Conservation (phyloP, 2,797 vertebrate genomes). For the Galagoides demidoff region DNA sequence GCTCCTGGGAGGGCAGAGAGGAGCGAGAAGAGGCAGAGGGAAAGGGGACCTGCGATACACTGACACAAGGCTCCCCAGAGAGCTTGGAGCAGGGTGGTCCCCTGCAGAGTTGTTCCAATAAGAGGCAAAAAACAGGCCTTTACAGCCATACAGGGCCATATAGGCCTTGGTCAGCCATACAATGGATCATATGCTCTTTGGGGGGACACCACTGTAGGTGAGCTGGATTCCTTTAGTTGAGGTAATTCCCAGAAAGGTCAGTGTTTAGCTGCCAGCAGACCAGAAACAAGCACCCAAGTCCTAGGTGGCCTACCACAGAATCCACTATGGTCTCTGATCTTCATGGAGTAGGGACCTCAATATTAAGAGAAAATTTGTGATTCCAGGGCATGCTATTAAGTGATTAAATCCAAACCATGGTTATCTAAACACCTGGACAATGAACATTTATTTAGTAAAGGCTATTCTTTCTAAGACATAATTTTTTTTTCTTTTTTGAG, state of each 20-base stretch:
- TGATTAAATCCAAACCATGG: neutral
- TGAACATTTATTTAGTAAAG: neutral
- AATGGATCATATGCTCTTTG: neutral
- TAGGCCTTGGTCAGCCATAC: neutral
- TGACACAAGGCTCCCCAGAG: neutral
- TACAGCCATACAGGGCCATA: too few species aligned
- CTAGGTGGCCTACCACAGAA: neutral
- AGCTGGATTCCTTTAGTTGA: neutral
- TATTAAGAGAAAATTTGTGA: neutral
- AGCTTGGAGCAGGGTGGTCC: too few species aligned
- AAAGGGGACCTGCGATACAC: neutral
- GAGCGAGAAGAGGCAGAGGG: neutral
- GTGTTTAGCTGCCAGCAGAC: too few species aligned
- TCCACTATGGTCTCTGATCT: rapidly evolving
- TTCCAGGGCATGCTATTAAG: neutral
- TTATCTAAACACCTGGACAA: neutral
- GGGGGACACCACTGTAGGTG: neutral
- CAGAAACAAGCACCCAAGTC: neutral
- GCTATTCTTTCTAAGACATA: neutral
- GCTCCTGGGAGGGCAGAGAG: rapidly evolving
- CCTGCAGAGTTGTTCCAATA: too few species aligned
- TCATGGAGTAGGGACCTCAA: neutral
- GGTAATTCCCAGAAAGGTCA: neutral
- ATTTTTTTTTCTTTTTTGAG: neutral
- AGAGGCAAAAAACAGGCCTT: too few species aligned